Conservation (phyloP, 2,888 invertebrate species). For the Patella pellucida region DNA sequence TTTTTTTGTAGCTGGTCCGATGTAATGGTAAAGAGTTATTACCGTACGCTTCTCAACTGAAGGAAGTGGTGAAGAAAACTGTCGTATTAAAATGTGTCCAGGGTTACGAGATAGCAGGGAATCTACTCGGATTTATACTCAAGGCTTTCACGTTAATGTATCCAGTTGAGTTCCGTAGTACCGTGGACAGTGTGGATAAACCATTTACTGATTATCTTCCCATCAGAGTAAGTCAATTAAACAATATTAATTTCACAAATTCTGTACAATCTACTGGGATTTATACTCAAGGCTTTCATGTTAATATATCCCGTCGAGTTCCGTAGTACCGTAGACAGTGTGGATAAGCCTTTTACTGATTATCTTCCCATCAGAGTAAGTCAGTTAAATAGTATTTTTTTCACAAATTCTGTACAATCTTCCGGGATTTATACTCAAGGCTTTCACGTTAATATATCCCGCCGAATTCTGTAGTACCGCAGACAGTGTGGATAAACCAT, state of each 20-base stretch:
- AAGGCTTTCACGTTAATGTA: conserved; percentile 77
- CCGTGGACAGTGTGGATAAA: conserved; percentile 76
- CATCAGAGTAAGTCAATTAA: conserved; percentile 73
- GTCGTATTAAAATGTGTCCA: conserved; percentile 80
- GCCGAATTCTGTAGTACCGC: conserved; percentile 78
- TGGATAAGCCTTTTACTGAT: no score
- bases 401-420: no score
- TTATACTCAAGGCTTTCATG: no score
- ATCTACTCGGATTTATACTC: conserved; percentile 76
- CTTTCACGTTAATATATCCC: conserved; percentile 77
- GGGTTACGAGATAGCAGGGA: conserved; percentile 78
- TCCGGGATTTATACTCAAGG: conserved; percentile 76
- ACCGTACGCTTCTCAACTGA: conserved; percentile 78
- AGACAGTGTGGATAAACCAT: conserved; percentile 77
- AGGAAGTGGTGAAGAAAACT: conserved; percentile 80
- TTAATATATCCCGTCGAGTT: no score
- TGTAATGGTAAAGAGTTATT: conserved; percentile 78
- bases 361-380: no score
- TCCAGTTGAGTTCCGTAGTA: conserved; percentile 78
- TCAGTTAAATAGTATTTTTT: no score
- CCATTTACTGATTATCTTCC: conserved; percentile 81
- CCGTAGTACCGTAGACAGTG: no score
- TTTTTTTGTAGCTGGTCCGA: conserved; percentile 74
- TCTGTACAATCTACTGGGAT: no score
- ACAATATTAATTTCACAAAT: no score